Evolutionary conservation across 2,797 vertebrate species (phyloP).

Genomic region (Aulostomus chinensis): DNA sequence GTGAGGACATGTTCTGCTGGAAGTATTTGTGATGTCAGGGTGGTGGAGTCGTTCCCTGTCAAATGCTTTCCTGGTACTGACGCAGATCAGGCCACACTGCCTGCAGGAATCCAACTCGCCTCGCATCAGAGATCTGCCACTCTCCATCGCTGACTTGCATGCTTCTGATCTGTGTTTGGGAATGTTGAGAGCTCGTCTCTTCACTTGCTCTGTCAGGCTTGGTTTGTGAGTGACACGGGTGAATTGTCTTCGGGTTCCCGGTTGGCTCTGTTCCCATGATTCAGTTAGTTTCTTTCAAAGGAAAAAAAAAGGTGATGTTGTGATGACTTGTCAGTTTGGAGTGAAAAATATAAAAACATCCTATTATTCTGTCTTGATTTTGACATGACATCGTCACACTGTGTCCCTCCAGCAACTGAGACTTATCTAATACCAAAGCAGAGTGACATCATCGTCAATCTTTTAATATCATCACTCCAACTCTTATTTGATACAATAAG

Average conservation of each 20-base stretch:
- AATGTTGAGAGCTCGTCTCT: conserved; percentile 53
- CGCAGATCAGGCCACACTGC: conserved; percentile 53
- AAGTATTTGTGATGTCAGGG: conserved; percentile 37
- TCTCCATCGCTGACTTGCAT: conserved; percentile 49
- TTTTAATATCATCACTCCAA: too few relatives aligned
- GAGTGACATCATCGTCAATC: too few relatives aligned
- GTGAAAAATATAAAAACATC: too few relatives aligned
- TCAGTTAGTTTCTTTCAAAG: conserved; percentile 7
- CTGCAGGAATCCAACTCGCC: conserved; percentile 63
- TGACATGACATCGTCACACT: too few relatives aligned
- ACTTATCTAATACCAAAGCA: too few relatives aligned
- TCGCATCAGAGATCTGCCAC: conserved; percentile 73
- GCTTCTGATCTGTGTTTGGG: conserved; percentile 60
- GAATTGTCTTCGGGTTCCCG: conserved; percentile 10
- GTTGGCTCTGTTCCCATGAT: background rate
- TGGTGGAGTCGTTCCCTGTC: conserved; percentile 46
- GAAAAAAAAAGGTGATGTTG: too few relatives aligned
- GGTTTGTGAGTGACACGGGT: conserved; percentile 35
- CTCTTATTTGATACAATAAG: too few relatives aligned
- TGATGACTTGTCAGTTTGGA: too few relatives aligned
- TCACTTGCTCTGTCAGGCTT: conserved; percentile 46
- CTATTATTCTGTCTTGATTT: too few relatives aligned
- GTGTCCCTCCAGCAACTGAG: too few relatives aligned
- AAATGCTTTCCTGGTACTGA: conserved; percentile 53
- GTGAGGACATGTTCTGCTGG: conserved; percentile 21